These are phyloP conservation scores for Pterobdella sp. DNA, from an alignment of 2,888 invertebrate genomes.

Conservation along the genomic window DNA sequence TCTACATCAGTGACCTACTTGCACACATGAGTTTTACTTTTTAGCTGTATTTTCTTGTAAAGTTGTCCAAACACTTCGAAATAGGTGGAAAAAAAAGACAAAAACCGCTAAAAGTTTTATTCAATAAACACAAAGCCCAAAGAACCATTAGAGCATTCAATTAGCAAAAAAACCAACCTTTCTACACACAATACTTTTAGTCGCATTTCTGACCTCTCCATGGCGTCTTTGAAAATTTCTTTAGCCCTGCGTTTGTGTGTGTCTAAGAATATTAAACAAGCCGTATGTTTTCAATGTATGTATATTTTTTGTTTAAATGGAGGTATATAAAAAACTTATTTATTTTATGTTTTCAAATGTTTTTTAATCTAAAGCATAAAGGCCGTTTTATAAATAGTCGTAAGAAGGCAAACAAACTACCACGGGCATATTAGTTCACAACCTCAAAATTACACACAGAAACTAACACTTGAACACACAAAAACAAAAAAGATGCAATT, in stretches of 20 bases:
- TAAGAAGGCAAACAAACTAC: not conserved
- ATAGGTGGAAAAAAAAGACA: too few species aligned
- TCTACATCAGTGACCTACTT: too few species aligned
- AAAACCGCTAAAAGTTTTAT: too few species aligned
- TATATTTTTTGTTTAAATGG: too few species aligned
- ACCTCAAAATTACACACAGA: not conserved
- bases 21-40: too few species aligned
- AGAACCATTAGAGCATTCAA: too few species aligned
- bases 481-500: not conserved
- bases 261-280: not conserved
- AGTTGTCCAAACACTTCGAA: too few species aligned
- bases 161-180: too few species aligned
- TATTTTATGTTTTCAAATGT: not conserved
- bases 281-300: too few species aligned
- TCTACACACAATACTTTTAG: slow-evolving; percentile 26
- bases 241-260: slow-evolving; percentile 21
- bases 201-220: slow-evolving; percentile 21
- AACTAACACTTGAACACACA: not conserved
- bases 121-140: too few species aligned
- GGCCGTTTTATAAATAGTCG: not conserved
- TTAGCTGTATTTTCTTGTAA: too few species aligned
- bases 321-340: not conserved
- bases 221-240: slow-evolving; percentile 27
- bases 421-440: not conserved
- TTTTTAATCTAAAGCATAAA: not conserved